Conservation (phyloP, 2,888 invertebrate species). For the Drosophila buzzatii region DNA sequence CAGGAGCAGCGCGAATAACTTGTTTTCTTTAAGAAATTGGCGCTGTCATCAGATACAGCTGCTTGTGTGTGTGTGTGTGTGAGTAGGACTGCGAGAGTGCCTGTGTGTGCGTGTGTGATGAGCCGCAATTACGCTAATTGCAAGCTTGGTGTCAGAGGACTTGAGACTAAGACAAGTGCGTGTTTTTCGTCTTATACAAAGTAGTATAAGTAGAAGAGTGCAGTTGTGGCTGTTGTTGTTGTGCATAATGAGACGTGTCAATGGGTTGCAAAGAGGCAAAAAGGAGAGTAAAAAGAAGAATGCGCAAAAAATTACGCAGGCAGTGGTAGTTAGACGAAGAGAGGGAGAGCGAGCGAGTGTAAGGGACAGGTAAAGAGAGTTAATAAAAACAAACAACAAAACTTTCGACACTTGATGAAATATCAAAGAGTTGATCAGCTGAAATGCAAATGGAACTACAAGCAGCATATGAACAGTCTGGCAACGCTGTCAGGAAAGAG, state of each 20-base stretch:
- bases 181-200: constrained; percentile 21
- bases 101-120: constrained; percentile 7
- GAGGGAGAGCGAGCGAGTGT: background rate
- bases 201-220: background rate
- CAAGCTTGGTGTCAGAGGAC: constrained; percentile 38
- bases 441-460: constrained; percentile 4
- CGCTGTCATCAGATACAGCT: constrained; percentile 25
- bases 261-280: constrained; percentile 22
- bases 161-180: constrained; percentile 42
- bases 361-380: background rate
- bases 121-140: constrained; percentile 72
- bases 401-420: background rate
- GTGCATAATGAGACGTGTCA: constrained; percentile 54
- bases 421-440: constrained; percentile 1
- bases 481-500: constrained; percentile 29
- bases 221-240: constrained; percentile 16
- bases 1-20: background rate
- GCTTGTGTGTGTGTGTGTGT: background rate
- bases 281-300: constrained; percentile 30
- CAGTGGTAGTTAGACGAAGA: constrained; percentile 15
- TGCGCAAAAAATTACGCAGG: constrained; percentile 60
- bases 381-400: constrained; percentile 1
- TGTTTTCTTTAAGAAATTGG: constrained; percentile 7
- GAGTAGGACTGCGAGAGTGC: background rate
- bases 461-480: constrained; percentile 23